These are phyloP conservation scores for Trichechus manatus DNA, from an alignment of 2,113 vertebrate genomes.

Conservation along the genomic window DNA sequence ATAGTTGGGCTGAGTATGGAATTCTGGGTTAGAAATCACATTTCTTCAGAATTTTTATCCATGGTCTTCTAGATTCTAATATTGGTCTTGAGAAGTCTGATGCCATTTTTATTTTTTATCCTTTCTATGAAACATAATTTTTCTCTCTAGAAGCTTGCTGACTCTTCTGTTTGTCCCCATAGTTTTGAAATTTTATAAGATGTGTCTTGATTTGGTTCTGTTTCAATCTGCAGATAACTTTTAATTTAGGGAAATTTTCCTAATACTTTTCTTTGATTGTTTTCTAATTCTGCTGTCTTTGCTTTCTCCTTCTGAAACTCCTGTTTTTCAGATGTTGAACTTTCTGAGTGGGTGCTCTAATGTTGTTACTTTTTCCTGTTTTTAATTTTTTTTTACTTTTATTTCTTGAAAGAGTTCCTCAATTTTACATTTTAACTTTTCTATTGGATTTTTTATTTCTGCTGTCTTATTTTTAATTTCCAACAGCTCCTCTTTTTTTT, in stretches of 20 bases:
- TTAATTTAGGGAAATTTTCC: neutral
- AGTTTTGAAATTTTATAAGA: conserved; percentile 21
- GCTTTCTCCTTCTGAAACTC: neutral
- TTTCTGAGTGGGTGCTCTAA: neutral
- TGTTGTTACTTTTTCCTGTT: neutral
- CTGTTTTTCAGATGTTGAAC: neutral
- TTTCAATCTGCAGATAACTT: neutral
- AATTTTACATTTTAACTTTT: neutral
- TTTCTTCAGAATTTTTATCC: neutral
- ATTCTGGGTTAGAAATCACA: neutral
- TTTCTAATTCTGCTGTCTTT: neutral
- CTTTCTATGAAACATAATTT: neutral
- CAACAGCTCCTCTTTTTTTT: neutral
- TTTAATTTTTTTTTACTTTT: neutral
- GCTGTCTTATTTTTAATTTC: too few relatives aligned
- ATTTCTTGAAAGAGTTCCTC: neutral
- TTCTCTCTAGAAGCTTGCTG: neutral
- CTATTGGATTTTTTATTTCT: too few relatives aligned
- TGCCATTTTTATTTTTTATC: neutral
- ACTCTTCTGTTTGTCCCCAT: neutral
- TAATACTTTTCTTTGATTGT: neutral
- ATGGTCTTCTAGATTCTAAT: neutral
- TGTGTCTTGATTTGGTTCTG: neutral
- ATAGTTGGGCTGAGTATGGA: neutral
- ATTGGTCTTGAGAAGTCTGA: neutral